Evolutionary conservation across 2,797 vertebrate species (phyloP).

Genomic region (Syngnathus rostellatus): DNA sequence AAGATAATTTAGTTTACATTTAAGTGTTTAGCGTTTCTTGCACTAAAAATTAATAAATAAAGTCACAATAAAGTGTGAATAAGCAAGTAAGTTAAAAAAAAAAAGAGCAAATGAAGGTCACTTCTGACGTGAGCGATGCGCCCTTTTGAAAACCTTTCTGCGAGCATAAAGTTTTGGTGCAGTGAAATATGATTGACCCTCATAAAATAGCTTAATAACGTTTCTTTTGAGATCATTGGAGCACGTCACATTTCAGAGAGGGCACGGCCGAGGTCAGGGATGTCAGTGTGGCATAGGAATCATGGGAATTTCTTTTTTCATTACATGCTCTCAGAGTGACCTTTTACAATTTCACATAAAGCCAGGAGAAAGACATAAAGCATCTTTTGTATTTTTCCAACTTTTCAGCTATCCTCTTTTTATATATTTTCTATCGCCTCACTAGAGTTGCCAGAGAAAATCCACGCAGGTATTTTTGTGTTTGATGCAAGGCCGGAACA

Average conservation of each 20-base stretch:
- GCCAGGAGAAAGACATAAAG: too few species aligned
- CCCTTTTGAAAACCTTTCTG: slow-evolving; percentile 1
- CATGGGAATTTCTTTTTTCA: slow-evolving; percentile 8
- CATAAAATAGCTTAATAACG: not conserved
- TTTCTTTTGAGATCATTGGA: slow-evolving; percentile 11
- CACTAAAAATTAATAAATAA: too few species aligned
- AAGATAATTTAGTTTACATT: too few species aligned
- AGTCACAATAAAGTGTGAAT: not conserved
- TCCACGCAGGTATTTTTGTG: too few species aligned
- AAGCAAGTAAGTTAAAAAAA: not conserved
- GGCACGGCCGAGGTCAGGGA: slow-evolving; percentile 33
- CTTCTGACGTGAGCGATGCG: slow-evolving; percentile 1
- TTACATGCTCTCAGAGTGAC: not conserved
- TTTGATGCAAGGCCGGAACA: not conserved
- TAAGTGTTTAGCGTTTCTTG: not conserved
- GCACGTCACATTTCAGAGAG: slow-evolving; percentile 3
- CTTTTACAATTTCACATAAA: not conserved
- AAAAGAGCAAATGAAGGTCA: not conserved
- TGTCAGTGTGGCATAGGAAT: slow-evolving; percentile 31
- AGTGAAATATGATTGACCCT: not conserved
- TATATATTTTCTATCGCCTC: too few species aligned
- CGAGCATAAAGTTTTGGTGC: not conserved
- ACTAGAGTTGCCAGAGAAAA: too few species aligned
- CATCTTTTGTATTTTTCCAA: not conserved
- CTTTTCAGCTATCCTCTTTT: not conserved